phyloP scores from a whole-genome alignment of 1,140 invertebrate genomes.

The Procambarus clarkii region DNA sequence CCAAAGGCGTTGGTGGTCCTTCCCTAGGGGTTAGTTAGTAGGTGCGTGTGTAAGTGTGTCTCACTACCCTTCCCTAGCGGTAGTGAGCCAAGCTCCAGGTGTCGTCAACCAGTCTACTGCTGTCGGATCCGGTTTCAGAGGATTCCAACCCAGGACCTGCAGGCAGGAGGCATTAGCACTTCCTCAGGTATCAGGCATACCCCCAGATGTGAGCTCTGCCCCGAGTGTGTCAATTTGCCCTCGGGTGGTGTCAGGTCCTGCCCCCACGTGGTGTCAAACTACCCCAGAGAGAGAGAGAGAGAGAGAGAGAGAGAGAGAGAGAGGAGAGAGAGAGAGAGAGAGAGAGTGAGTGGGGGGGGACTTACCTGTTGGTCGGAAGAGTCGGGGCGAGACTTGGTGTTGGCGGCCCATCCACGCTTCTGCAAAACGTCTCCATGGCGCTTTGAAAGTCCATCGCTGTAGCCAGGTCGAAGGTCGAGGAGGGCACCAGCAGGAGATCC shows the following conservation, averaged over 20 bases:
- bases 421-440: slow-evolving; percentile 96
- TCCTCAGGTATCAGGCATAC: slow-evolving; percentile 5
- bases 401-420: slow-evolving; percentile 96
- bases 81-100: too few species aligned
- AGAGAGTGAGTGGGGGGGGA: not conserved
- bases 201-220: not conserved
- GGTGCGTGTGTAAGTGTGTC: too few species aligned
- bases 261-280: not conserved
- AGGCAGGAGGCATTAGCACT: not conserved
- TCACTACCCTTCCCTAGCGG: too few species aligned
- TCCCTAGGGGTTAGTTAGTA: too few species aligned
- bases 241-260: too few species aligned
- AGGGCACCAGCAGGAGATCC: not conserved
- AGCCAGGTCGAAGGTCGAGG: slow-evolving; percentile 30
- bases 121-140: too few species aligned
- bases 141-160: not conserved
- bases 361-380: slow-evolving; percentile 75
- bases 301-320: too few species aligned
- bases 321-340: too few species aligned
- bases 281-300: too few species aligned
- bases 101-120: too few species aligned
- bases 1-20: too few species aligned
- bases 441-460: slow-evolving; percentile 93
- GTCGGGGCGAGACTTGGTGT: slow-evolving; percentile 81
- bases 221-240: too few species aligned